Evolutionary conservation across 1,140 invertebrate species (phyloP), one percentile per base, ranked within the genome.

Genomic region (Trypoxylus dichotomus): DNA sequence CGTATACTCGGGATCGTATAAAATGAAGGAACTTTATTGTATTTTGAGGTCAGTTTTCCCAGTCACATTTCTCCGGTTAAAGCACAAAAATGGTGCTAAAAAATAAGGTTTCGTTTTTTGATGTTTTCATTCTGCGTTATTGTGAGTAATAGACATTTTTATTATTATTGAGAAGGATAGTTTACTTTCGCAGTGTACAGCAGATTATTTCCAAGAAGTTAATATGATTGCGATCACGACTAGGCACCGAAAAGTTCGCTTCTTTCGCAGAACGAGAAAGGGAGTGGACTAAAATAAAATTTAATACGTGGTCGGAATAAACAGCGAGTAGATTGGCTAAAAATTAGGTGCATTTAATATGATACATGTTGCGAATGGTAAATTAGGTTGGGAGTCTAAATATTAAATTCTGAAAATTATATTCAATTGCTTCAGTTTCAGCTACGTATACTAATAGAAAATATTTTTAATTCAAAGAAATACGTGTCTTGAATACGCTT

Each of bases 181-280:
- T 10, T 68, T 68, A 68, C 21, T 68, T 68, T 29, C 1, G 21
- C 13, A 5, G 3, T 7, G 21, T 6, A 21, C 10, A 27, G 15
- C 7, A 25, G 60, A 24, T 68, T 63, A 63, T 63, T 63, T 63
- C 60, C 21, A 27, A 63, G 60, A 63, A 63, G 3, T 68, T 68
- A 68, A 68, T 68, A 24, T 68, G 60, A 60, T 60, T 19, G 58
- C n/a, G n/a, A 68, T 68, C 60, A 29, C 24, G 7, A 1, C 11
- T 24, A 27, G 60, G 6, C 3, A 29, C 60, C 24, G 60, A 24
- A 68, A 25, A 10, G 24, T 68, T 68, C 19, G 5, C 15, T 54
- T 54, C 43, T 68, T 29, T 68, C 8, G 21, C 3, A 15, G 8
- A 25, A 29, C 60, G 24, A 27, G 60, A 10, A 68, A n/a, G 15